Evolutionary conservation across 2,797 vertebrate genomes (phyloP).

Genomic region (Tenualosa thibaudeaui): DNA sequence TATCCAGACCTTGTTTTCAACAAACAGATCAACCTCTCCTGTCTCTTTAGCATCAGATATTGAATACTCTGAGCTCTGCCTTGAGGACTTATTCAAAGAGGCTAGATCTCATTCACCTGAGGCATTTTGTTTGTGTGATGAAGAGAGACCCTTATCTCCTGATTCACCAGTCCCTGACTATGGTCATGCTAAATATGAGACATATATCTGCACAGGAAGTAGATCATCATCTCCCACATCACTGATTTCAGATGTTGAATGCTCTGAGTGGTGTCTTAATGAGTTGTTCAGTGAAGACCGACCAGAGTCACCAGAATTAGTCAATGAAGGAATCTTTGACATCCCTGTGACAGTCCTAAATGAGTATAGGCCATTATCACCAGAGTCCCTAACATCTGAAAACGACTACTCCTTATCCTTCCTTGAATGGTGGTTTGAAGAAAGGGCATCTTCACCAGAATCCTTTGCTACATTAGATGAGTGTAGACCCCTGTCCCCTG

Average conservation of each 20-base stretch:
- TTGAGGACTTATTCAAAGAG: neutral
- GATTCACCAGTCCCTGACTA: slow-evolving; percentile 8
- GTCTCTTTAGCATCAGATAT: slow-evolving; percentile 10
- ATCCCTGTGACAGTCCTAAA: neutral
- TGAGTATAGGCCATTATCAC: neutral
- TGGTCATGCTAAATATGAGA: neutral
- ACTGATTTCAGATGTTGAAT: neutral
- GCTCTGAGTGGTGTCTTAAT: too few relatives aligned
- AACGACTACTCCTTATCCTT: neutral
- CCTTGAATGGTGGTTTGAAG: neutral
- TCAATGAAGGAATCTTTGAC: neutral
- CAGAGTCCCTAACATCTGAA: slow-evolving; percentile 15
- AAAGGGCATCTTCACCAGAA: neutral
- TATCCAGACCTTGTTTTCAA: neutral
- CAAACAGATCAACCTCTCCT: slow-evolving; percentile 1
- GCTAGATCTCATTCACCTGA: neutral
- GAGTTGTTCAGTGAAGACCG: too few relatives aligned
- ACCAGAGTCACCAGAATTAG: neutral
- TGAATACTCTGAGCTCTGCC: neutral
- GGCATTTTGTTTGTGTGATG: neutral
- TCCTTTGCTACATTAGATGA: neutral
- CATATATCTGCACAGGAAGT: neutral
- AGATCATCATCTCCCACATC: neutral
- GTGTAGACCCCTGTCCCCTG: slow-evolving; percentile 2
- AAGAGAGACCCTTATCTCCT: neutral